Evolutionary conservation across 2,888 invertebrate species (phyloP), one percentile per base, ranked within the genome.

Genomic region (Mamestra brassicae): DNA sequence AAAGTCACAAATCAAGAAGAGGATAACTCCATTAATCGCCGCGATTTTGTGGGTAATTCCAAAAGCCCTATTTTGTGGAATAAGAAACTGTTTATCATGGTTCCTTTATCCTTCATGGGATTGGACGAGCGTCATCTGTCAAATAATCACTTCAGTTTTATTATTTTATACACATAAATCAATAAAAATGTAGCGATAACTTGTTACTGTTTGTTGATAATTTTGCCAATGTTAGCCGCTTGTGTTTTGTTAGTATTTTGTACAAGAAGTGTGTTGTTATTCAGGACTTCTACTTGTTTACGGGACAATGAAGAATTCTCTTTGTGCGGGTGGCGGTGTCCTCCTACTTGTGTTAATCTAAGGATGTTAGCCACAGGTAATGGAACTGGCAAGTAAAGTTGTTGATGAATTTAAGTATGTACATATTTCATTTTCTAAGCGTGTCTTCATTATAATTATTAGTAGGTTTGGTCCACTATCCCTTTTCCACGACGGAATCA

Each of bases 341-440:
- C 95, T 0, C 90, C 95, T 0, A 96, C 96, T 17, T 96, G 96
- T 81, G 90, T 96, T 0, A 96, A 96, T 76, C 79, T 95, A 74
- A 89, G 86, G 36, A 73, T 94, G 50, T 66, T 95, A 68, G 70
- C 86, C 1, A 65, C 17, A 64, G 89, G 92, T 92, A 62, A 26
- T 61, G 45, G 45, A 54, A 54, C n/a, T 26, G 54, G 8, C 54
- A n/a, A n/a, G 54, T 42, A 26, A 34, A 57, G 34, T 6, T 11
- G 0, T 57, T 57, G 13, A 26, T 57, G 26, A 5, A 10, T 54
- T 26, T 26, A 26, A 26, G 26, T 26, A n/a, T n/a, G n/a, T 38
- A 38, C 38, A 38, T 4, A 42, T 4, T 6, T 6, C 6, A 42
- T 42, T 42, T 57, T 57, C 5, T 34, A 34, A 52, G 17, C 52